Evolutionary conservation across 2,797 vertebrate species (phyloP).

Genomic region (Vultur gryphus): DNA sequence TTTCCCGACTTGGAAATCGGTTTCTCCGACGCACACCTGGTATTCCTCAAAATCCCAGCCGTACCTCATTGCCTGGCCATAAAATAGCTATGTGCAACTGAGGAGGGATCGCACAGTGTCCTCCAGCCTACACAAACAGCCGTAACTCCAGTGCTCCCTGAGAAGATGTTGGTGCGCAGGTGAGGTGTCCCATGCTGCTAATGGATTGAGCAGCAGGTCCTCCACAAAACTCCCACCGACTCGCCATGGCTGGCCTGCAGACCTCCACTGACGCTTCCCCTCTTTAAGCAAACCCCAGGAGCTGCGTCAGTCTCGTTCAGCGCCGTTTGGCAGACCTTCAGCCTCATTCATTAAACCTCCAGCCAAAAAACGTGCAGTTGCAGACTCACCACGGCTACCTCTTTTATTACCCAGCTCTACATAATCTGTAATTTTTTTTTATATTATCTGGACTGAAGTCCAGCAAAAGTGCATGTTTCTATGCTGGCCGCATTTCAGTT

Average conservation of each 20-base stretch:
- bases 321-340: neutral
- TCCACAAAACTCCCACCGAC: neutral
- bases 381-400: slow-evolving; percentile 1
- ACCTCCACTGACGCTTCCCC: neutral
- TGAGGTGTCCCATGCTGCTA: neutral
- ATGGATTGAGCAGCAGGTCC: neutral
- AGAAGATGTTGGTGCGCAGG: neutral
- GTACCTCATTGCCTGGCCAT: neutral
- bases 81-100: neutral
- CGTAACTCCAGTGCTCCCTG: accelerated
- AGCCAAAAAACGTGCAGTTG: slow-evolving; percentile 11
- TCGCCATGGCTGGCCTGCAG: neutral
- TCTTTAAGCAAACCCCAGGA: neutral
- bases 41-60: neutral
- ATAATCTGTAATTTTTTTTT: neutral
- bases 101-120: neutral
- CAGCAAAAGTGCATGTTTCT: neutral
- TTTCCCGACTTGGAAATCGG: accelerated
- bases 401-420: slow-evolving; percentile 6
- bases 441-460: neutral
- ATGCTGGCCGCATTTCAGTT: neutral
- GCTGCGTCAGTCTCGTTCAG: neutral
- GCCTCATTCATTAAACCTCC: neutral
- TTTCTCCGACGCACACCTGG: neutral
- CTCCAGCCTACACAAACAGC: neutral